These are phyloP conservation scores for Istiophorus platypterus DNA, from an alignment of 2,113 vertebrate species.

Conservation along the genomic window DNA sequence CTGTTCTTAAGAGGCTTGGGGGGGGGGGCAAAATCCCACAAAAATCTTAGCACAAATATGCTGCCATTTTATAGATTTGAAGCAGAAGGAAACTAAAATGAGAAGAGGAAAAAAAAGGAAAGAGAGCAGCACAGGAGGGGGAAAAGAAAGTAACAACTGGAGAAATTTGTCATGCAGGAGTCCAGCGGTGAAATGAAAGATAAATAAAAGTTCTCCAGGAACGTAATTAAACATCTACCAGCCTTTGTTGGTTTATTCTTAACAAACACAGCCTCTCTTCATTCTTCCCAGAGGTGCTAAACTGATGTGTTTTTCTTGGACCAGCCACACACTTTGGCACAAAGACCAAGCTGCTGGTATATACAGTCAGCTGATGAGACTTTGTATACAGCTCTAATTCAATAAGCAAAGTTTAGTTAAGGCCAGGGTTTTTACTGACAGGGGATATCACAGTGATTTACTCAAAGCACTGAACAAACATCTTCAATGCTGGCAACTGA, in stretches of 20 bases:
- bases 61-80: constrained; percentile 63
- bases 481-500: constrained; percentile 42
- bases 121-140: not conserved
- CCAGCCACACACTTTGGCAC: constrained; percentile 46
- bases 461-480: constrained; percentile 60
- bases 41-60: constrained; percentile 15
- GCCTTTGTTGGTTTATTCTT: constrained; percentile 79
- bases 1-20: constrained; percentile 33
- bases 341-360: constrained; percentile 49
- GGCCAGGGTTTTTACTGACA: constrained; percentile 46
- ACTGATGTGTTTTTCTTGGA: constrained; percentile 77
- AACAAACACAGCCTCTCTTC: constrained; percentile 72
- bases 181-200: constrained; percentile 68
- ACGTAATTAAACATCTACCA: constrained; percentile 78
- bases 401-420: constrained; percentile 57
- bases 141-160: constrained; percentile 41
- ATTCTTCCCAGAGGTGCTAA: constrained; percentile 79
- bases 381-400: constrained; percentile 61
- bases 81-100: constrained; percentile 39
- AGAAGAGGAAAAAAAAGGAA: constrained; percentile 23
- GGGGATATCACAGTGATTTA: constrained; percentile 50
- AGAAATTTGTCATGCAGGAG: constrained; percentile 57
- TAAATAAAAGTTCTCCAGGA: constrained; percentile 75
- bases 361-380: constrained; percentile 62
- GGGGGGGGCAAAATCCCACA: not conserved